phyloP scores from a whole-genome alignment of 2,113 vertebrate species.

The Anoplopoma fimbria region DNA sequence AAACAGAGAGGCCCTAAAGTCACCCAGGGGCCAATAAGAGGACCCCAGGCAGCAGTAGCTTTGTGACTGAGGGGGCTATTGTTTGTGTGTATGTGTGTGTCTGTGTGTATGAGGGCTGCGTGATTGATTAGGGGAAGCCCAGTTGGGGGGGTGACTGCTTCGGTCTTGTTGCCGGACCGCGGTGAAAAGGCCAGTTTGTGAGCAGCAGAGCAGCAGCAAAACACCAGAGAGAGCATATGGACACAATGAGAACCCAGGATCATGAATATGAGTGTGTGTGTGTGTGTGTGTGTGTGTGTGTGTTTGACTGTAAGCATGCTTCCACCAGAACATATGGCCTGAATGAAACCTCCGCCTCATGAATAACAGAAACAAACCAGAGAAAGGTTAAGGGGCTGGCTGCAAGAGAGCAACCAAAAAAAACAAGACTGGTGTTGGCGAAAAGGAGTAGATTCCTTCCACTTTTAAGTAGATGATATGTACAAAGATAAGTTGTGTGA shows the following conservation, averaged over 20 bases:
- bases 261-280: conserved; percentile 78
- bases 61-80: conserved; percentile 72
- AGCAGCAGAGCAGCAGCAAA: conserved; percentile 84
- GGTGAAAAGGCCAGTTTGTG: conserved; percentile 84
- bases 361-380: conserved; percentile 67
- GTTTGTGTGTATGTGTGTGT: conserved; percentile 48
- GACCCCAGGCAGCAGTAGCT: conserved; percentile 66
- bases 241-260: conserved; percentile 81
- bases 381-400: conserved; percentile 36
- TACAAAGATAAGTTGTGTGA: conserved; percentile 6
- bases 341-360: conserved; percentile 71
- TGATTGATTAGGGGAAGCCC: conserved; percentile 72
- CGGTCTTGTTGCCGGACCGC: conserved; percentile 64
- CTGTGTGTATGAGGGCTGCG: conserved; percentile 49
- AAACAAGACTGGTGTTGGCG: not conserved
- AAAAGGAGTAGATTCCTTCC: not conserved
- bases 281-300: conserved; percentile 64
- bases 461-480: not conserved
- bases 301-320: conserved; percentile 64
- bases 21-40: conserved; percentile 80
- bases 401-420: conserved; percentile 16
- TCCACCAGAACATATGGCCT: conserved; percentile 78
- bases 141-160: conserved; percentile 68
- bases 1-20: conserved; percentile 82
- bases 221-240: conserved; percentile 88